Evolutionary conservation across 1,140 invertebrate genomes (phyloP), one percentile per base, ranked within the genome.

Genomic region (Zaprionus kolodkinae): DNA sequence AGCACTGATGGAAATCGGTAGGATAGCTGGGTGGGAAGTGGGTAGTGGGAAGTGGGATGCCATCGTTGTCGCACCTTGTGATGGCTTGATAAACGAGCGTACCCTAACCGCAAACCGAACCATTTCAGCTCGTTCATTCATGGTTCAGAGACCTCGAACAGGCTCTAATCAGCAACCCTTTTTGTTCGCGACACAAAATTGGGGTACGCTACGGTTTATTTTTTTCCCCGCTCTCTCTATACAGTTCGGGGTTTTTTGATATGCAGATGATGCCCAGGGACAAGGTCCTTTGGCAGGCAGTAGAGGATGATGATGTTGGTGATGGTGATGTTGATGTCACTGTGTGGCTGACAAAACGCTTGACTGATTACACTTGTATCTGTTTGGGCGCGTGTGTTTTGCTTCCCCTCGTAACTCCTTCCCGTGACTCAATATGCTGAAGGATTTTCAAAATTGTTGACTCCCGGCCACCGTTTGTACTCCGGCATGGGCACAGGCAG

Each of bases 341-440:
- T 72, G 71, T 62, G 72, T 61, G 77, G 80, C 72, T 91, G 86
- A 85, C 90, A 90, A 88, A 91, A 91, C 90, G 90, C 86, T 91
- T 91, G 86, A 91, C 87, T 91, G 90, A 91, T 91, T 91, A 91
- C 87, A 85, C 88, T 91, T 91, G 88, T 88, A 87, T 88, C 79
- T 84, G 77, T 91, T 91, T 80, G 50, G 62, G 45, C 45, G 45
- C 45, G 45, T 17, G 45, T 17, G 45, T 50, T 63, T 60, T 48
- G 62, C 66, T 72, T 30, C 6, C 56, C 27, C 15, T 35, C 17
- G 27, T 21, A 13, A 33, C 54, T 36, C 80, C 78, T 86, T 81
- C 50, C 50, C 64, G 59, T 64, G 27, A 4, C 79, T 75, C 77
- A 73, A 83, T 84, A 83, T 83, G 83, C 63, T 79, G 60, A 72